Conservation (phyloP, 2,797 vertebrate species). For the Leptatherina wallacei region DNA sequence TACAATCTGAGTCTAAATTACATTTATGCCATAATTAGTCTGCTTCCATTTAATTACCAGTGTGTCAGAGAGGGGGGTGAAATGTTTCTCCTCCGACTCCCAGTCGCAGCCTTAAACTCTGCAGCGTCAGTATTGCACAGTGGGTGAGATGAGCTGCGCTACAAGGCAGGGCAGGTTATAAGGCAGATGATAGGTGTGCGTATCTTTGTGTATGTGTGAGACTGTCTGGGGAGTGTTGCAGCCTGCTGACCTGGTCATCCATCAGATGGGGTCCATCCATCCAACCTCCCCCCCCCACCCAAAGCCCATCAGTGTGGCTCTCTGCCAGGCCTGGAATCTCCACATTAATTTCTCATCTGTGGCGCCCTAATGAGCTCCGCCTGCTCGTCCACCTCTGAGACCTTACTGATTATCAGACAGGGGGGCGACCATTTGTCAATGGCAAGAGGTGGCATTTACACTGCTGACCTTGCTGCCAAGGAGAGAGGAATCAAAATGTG, state of each 20-base stretch:
- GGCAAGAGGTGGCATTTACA: constrained; percentile 80
- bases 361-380: constrained; percentile 82
- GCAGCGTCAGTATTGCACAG: constrained; percentile 48
- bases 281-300: constrained; percentile 21
- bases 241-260: constrained; percentile 76
- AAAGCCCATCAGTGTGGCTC: constrained; percentile 53
- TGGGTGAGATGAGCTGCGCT: constrained; percentile 20
- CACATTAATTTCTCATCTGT: constrained; percentile 84
- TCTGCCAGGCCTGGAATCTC: constrained; percentile 74
- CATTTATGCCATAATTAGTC: constrained; percentile 55
- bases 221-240: constrained; percentile 58
- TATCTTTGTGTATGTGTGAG: constrained; percentile 46
- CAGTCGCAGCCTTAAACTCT: constrained; percentile 31
- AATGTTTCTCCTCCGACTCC: constrained; percentile 47
- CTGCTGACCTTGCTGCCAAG: constrained; percentile 78
- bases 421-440: constrained; percentile 78
- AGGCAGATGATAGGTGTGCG: constrained; percentile 43
- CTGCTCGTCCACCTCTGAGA: constrained; percentile 81
- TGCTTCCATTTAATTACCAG: constrained; percentile 67
- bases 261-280: constrained; percentile 71
- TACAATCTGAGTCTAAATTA: constrained; percentile 4
- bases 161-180: constrained; percentile 25
- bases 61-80: constrained; percentile 49
- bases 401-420: constrained; percentile 81
- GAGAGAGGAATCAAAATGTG: constrained; percentile 60